Evolutionary conservation across 2,888 invertebrate genomes (phyloP).

Genomic region (Elegia similella): DNA sequence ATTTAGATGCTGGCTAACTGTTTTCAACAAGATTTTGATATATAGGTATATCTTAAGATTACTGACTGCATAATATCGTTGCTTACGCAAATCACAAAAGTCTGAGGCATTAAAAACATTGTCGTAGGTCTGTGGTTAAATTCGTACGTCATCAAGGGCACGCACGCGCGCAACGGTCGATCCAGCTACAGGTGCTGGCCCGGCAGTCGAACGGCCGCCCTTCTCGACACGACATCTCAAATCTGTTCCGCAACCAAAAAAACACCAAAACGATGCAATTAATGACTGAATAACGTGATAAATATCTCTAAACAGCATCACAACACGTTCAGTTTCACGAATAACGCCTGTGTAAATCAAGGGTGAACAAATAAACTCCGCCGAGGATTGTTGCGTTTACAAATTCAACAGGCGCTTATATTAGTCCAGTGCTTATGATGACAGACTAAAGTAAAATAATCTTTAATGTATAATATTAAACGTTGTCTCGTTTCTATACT

Average conservation of each 20-base stretch:
- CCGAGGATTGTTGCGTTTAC: slow-evolving; percentile 45
- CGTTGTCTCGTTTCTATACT: slow-evolving; percentile 52
- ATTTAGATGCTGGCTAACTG: background rate
- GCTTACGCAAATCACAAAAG: background rate
- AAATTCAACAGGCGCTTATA: slow-evolving; percentile 67
- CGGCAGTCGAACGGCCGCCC: slow-evolving; percentile 64
- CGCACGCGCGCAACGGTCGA: slow-evolving; percentile 78
- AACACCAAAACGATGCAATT: slow-evolving; percentile 39
- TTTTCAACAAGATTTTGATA: too few species aligned
- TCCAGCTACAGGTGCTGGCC: slow-evolving; percentile 78
- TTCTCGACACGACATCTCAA: slow-evolving; percentile 41
- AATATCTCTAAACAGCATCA: slow-evolving; percentile 33
- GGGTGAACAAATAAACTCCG: slow-evolving; percentile 34
- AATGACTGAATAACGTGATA: slow-evolving; percentile 50
- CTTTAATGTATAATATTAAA: slow-evolving; percentile 50
- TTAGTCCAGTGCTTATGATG: slow-evolving; percentile 35
- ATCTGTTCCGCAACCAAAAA: slow-evolving; percentile 22
- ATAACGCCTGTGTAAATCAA: slow-evolving; percentile 38
- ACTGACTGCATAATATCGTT: background rate
- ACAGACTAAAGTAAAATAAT: slow-evolving; percentile 35
- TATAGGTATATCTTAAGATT: too few species aligned
- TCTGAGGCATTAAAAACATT: background rate
- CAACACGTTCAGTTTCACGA: slow-evolving; percentile 21
- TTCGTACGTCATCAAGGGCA: slow-evolving; percentile 74
- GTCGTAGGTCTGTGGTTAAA: slow-evolving; percentile 42